Evolutionary conservation across 2,888 invertebrate species (phyloP), one percentile per base, ranked within the genome.

Genomic region (Drosophila quinaria): DNA sequence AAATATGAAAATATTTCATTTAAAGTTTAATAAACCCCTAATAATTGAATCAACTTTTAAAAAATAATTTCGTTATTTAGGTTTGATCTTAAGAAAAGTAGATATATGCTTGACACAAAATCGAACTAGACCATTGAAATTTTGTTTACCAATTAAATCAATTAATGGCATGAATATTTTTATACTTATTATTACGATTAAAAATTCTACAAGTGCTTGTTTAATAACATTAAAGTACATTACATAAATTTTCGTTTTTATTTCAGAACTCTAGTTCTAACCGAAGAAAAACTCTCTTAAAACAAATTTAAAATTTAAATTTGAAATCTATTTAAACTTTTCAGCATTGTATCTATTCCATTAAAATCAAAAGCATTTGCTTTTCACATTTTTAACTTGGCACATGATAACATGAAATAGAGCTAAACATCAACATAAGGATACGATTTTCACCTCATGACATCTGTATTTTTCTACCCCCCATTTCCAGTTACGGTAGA

Each of bases 341-440:
- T 9, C 0, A 15, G 15, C 9, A 9, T 2, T 4, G 4, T 35
- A 10, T 31, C 10, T 37, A 0, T 19, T 0, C 0, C 31, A 49
- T 46, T 46, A 25, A 44, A 70, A 54, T 11, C 4, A 49, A 50
- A 51, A 50, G 31, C 74, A 58, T 46, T 61, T 66, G 74, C 46
- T 59, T 67, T 39, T 13, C 37, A 49, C 56, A 60, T 52, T 64
- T 37, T 54, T 8, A 50, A 13, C 56, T 58, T 55, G 56, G 54
- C 42, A 42, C 39, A 44, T 37, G 55, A 19, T 46, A 74, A 75
- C 61, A 67, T 59, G 68, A 67, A 72, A 67, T 58, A 61, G 22
- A 52, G 61, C 31, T 76, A 52, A 50, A 8, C 42, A 67, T 44
- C 22, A 62, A 60, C 68, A 76, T 19, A 58, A 17, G 44, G 59